Evolutionary conservation across 2,113 vertebrate genomes (phyloP).

Genomic region (Poecilia latipinna): DNA sequence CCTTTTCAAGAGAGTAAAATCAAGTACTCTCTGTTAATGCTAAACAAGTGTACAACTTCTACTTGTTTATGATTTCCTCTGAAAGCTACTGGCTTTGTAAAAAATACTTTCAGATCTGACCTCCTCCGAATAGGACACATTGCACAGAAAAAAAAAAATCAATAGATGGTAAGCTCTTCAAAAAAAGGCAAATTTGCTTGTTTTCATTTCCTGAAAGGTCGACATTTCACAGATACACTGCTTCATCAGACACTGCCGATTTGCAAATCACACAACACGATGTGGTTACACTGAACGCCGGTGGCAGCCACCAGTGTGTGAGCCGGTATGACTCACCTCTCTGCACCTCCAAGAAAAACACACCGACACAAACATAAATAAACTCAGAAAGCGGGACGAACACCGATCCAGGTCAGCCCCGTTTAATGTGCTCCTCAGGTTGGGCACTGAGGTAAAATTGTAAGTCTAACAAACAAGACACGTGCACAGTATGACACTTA

Average conservation of each 20-base stretch:
- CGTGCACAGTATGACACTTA: constrained; percentile 20
- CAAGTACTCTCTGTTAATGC: neutral
- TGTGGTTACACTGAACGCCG: constrained; percentile 26
- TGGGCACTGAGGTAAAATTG: too few relatives aligned
- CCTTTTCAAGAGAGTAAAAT: too few relatives aligned
- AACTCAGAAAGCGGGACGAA: neutral
- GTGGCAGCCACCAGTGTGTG: constrained; percentile 43
- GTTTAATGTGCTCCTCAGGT: neutral
- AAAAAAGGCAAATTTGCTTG: constrained; percentile 12
- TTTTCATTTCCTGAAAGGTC: constrained; percentile 50
- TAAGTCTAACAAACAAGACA: neutral
- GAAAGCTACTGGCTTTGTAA: neutral
- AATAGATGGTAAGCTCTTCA: neutral
- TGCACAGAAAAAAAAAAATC: constrained; percentile 1
- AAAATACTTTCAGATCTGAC: neutral
- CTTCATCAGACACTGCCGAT: constrained; percentile 47
- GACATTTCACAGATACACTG: constrained; percentile 46
- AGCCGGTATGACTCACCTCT: constrained; percentile 66
- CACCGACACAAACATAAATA: constrained; percentile 35
- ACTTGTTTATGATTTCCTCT: constrained; percentile 10
- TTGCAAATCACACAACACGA: constrained; percentile 57
- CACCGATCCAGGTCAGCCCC: constrained; percentile 33
- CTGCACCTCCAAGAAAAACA: constrained; percentile 55
- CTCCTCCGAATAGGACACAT: neutral
- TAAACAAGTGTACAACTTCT: neutral